Conservation (phyloP, 2,888 invertebrate genomes). For the Patella ulyssiponensis region DNA sequence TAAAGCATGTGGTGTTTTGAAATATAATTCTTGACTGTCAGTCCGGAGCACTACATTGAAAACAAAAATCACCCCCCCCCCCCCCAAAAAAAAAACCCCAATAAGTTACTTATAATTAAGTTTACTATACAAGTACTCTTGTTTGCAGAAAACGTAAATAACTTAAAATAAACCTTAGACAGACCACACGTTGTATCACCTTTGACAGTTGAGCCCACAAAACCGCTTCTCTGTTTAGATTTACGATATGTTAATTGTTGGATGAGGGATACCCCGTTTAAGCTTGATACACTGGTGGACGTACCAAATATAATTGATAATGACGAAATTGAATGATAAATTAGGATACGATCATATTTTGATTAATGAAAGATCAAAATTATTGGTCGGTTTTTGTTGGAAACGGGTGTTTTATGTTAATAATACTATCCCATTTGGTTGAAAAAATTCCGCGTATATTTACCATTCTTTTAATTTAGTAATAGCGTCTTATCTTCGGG, state of each 20-base stretch:
- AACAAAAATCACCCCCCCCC: too few species aligned
- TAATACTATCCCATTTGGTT: slow-evolving; percentile 31
- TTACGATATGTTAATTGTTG: slow-evolving; percentile 31
- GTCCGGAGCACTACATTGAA: too few species aligned
- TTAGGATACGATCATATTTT: slow-evolving; percentile 35
- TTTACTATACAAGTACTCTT: too few species aligned
- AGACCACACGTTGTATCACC: slow-evolving; percentile 28
- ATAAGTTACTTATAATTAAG: too few species aligned
- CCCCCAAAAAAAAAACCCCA: too few species aligned
- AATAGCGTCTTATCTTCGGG: neutral
- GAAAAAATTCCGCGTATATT: slow-evolving; percentile 21
- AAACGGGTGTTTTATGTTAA: slow-evolving; percentile 26
- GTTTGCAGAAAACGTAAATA: too few species aligned
- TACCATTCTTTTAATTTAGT: neutral
- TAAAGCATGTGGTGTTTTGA: too few species aligned
- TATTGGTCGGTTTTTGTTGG: too few species aligned
- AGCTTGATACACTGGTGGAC: slow-evolving; percentile 27
- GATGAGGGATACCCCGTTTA: slow-evolving; percentile 29
- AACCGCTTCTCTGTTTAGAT: slow-evolving; percentile 29
- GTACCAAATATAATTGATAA: slow-evolving; percentile 27
- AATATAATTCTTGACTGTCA: too few species aligned
- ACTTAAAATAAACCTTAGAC: slow-evolving; percentile 23
- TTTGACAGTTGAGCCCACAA: slow-evolving; percentile 32
- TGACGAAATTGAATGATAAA: slow-evolving; percentile 29
- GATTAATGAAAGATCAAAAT: neutral